These are phyloP conservation scores for Drosophila seguyi DNA, from an alignment of 1,140 invertebrate species.

Conservation along the genomic window DNA sequence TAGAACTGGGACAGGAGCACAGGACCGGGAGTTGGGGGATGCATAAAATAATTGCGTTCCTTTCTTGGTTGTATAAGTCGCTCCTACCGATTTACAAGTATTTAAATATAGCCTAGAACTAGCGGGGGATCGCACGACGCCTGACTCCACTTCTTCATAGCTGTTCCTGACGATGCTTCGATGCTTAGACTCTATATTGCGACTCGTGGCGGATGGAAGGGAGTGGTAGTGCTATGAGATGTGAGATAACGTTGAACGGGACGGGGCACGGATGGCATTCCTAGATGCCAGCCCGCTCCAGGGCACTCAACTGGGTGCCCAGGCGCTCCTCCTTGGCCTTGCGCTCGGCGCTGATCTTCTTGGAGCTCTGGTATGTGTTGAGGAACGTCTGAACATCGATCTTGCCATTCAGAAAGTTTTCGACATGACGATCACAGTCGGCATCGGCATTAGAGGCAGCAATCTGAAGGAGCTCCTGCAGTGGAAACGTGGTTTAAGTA, in stretches of 20 bases:
- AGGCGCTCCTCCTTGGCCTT: slow-evolving; percentile 92
- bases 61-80: slow-evolving; percentile 8
- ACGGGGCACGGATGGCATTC: neutral
- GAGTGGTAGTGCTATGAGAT: neutral
- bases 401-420: slow-evolving; percentile 90
- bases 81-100: slow-evolving; percentile 29
- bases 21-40: neutral
- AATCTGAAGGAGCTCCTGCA: slow-evolving; percentile 86
- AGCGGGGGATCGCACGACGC: slow-evolving; percentile 1
- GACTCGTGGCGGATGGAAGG: slow-evolving; percentile 25
- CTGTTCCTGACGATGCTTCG: neutral
- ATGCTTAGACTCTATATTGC: slow-evolving; percentile 36
- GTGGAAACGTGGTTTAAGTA: no score
- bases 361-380: slow-evolving; percentile 89
- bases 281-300: slow-evolving; percentile 87
- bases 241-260: slow-evolving; percentile 11
- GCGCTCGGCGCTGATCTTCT: slow-evolving; percentile 89
- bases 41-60: neutral
- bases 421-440: slow-evolving; percentile 90
- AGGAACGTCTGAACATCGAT: slow-evolving; percentile 92
- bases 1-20: neutral
- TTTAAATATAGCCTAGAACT: slow-evolving; percentile 24
- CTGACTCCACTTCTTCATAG: slow-evolving; percentile 1
- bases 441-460: slow-evolving; percentile 90
- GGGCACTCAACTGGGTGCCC: slow-evolving; percentile 89